Evolutionary conservation across 1,140 invertebrate species (phyloP).

Genomic region (Drosophila burlai): DNA sequence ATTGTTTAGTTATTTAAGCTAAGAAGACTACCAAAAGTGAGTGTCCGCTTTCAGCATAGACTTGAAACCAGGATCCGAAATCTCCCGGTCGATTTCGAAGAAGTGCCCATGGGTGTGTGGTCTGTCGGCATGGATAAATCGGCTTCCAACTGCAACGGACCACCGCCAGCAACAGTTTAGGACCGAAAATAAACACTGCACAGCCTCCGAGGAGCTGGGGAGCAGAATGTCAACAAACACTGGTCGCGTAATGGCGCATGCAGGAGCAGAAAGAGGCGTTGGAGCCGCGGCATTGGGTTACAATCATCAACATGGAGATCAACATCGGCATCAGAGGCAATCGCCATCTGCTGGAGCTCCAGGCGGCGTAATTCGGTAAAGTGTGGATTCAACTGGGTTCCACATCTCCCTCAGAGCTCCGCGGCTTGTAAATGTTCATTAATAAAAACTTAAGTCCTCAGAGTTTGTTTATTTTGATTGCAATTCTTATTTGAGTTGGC

Average conservation of each 20-base stretch:
- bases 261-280: conserved; percentile 34
- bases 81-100: conserved; percentile 25
- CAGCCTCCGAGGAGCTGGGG: neutral
- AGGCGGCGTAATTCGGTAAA: conserved; percentile 73
- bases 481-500: conserved; percentile 9
- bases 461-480: conserved; percentile 67
- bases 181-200: conserved; percentile 55
- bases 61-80: neutral
- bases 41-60: conserved; percentile 11
- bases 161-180: conserved; percentile 67
- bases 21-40: neutral
- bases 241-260: conserved; percentile 41
- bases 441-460: conserved; percentile 22
- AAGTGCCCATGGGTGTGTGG: conserved; percentile 61
- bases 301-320: conserved; percentile 47
- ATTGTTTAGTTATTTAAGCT: neutral
- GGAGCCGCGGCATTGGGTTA: conserved; percentile 52
- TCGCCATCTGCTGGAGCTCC: conserved; percentile 10
- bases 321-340: conserved; percentile 22
- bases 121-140: conserved; percentile 72
- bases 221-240: conserved; percentile 69
- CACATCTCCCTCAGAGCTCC: neutral
- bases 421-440: conserved; percentile 33
- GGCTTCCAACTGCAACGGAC: conserved; percentile 18
- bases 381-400: conserved; percentile 22